Base-by-base conservation (phyloP, 2,797 vertebrate genomes). In the Darevskia nairensis region DNA sequence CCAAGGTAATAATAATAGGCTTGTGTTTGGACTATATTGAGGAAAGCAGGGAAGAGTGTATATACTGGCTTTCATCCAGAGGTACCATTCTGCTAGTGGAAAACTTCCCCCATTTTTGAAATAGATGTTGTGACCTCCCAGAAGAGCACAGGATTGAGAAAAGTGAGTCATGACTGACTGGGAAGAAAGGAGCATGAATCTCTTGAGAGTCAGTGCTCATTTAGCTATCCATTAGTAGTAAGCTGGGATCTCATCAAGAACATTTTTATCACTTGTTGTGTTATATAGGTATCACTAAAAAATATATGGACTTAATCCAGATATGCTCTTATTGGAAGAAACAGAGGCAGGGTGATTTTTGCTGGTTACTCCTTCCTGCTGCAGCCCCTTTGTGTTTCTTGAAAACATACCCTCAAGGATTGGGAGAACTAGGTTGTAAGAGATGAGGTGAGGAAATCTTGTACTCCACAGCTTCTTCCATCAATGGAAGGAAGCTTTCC, bases 1-100 rank as follows among this genome's bases (percentile, higher is more conserved):
- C 97, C 82, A 98, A 98, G 97, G 98, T 99, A 96, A 95, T 71
- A 92, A 11, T 19, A 29, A 32, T 44, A 68, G 27, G 8, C 82
- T 91, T 35, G 3, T 6, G 2, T 79, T 91, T 59, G 86, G 35
- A 87, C 66, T 75, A 78, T 66, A n/a, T 32, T 29, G 1, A 66
- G 2, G 44, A 55, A 55, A 78, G 68, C 69, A 15, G 88, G 83
- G 59, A 3, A 2, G 27, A 3, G 90, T 78, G 76, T 6, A 7
- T 29, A 17, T 79, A 35, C 55, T 71, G 17, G 5, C 2, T 80
- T 69, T 19, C 2, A 59, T 80, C 25, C 86, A 90, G 72, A 68
- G 61, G 25, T 78, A 0, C 2, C 50, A 0, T 77, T 1, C 79
- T 46, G 2, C 75, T 69, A 50, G n/a, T 69, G 32, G 66, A 79